Evolutionary conservation across 2,113 vertebrate genomes (phyloP).

Genomic region (Equus quagga): DNA sequence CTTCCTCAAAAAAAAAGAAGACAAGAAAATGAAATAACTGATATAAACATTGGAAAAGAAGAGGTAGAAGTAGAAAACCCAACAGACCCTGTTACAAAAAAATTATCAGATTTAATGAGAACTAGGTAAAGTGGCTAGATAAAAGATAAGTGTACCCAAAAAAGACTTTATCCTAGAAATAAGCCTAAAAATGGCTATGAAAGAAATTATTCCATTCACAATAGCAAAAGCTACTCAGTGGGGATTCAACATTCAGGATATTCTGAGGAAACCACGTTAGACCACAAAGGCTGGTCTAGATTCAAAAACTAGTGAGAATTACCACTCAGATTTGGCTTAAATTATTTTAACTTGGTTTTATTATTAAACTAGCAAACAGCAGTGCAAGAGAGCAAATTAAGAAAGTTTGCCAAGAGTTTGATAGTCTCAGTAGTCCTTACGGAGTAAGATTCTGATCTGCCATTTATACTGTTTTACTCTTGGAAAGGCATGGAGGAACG

Average conservation of each 20-base stretch:
- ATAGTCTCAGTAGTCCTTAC: neutral
- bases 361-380: neutral
- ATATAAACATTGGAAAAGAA: neutral
- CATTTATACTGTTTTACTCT: neutral
- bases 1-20: neutral
- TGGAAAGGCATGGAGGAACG: neutral
- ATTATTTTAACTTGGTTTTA: neutral
- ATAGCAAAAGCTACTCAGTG: neutral
- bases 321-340: neutral
- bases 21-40: neutral
- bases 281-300: neutral
- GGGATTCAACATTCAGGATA: neutral
- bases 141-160: neutral
- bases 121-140: neutral
- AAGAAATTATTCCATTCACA: neutral
- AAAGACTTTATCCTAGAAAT: neutral
- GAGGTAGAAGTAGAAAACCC: neutral
- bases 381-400: neutral
- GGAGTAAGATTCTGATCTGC: neutral
- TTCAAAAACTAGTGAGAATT: constrained; percentile 7
- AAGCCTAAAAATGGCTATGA: neutral
- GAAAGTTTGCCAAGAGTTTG: neutral
- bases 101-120: neutral
- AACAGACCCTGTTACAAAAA: neutral
- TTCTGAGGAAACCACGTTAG: neutral